phyloP scores from a whole-genome alignment of 2,113 vertebrate species.

The Heterotilapia buettikoferi region DNA sequence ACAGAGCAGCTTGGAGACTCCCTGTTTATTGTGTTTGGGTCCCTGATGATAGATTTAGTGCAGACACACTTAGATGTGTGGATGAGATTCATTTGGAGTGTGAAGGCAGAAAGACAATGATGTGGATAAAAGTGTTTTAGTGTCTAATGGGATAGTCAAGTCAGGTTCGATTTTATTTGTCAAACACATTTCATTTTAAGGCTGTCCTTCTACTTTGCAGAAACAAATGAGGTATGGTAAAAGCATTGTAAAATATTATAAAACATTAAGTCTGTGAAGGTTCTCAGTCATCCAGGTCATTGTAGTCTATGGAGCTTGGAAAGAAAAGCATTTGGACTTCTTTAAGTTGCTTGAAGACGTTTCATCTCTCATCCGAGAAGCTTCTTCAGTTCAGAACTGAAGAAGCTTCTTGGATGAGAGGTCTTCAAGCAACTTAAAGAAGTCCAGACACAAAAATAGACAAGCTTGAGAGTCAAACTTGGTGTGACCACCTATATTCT shows the following conservation, averaged over 20 bases:
- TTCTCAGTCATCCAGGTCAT: background rate
- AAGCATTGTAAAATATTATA: background rate
- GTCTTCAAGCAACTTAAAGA: background rate
- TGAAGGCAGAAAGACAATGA: conserved; percentile 13
- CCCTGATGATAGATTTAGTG: conserved; percentile 34
- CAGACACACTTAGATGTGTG: conserved; percentile 28
- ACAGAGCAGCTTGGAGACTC: conserved; percentile 8
- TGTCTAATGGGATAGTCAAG: conserved; percentile 6
- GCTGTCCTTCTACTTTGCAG: background rate
- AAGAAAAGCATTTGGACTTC: background rate
- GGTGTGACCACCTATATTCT: background rate
- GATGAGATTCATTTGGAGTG: conserved; percentile 39
- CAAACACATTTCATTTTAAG: background rate
- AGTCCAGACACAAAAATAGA: background rate
- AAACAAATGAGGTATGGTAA: background rate
- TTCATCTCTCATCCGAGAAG: background rate
- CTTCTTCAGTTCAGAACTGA: background rate
- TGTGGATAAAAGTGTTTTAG: background rate
- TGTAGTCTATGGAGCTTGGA: background rate
- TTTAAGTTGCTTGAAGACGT: background rate
- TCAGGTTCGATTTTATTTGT: background rate
- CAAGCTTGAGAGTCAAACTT: background rate
- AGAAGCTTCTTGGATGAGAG: background rate
- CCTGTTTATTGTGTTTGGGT: conserved; percentile 42
- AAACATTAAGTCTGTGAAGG: background rate